phyloP scores from a whole-genome alignment of 2,113 vertebrate species.

The Melanerpes formicivorus region DNA sequence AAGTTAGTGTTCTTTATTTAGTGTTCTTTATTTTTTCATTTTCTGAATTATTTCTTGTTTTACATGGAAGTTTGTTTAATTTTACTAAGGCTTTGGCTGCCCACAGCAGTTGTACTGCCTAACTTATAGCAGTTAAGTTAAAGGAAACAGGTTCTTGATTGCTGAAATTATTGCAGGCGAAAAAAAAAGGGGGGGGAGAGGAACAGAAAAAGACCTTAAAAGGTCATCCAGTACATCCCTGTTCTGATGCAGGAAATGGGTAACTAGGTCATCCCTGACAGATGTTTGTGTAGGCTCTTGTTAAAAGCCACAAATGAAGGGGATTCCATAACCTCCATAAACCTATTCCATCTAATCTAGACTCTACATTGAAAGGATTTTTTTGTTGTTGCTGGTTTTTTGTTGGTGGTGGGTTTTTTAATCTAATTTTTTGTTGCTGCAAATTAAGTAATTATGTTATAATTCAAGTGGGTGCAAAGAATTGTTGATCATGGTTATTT shows the following conservation, averaged over 20 bases:
- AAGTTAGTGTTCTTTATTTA: neutral
- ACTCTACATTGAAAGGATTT: neutral
- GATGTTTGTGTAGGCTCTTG: slow-evolving; percentile 56
- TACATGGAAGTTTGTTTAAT: neutral
- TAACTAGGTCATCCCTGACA: slow-evolving; percentile 56
- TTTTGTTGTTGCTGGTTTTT: neutral
- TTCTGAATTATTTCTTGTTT: neutral
- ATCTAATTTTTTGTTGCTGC: neutral
- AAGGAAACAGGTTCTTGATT: neutral
- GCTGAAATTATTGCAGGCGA: neutral
- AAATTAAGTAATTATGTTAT: neutral
- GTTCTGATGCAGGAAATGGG: slow-evolving; percentile 48
- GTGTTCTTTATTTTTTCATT: neutral
- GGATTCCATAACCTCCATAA: slow-evolving; percentile 44
- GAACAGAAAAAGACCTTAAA: slow-evolving; percentile 6
- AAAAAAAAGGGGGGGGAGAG: neutral
- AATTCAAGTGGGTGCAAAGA: neutral
- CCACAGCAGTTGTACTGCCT: neutral
- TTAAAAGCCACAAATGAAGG: slow-evolving; percentile 47
- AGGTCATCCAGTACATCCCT: slow-evolving; percentile 4
- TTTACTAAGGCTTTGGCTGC: neutral
- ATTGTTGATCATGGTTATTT: neutral
- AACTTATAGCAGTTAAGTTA: neutral
- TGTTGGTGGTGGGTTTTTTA: neutral
- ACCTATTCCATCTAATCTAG: slow-evolving; percentile 40